Base-by-base conservation (phyloP, 1,140 invertebrate species). In the Drosophila melanica region DNA sequence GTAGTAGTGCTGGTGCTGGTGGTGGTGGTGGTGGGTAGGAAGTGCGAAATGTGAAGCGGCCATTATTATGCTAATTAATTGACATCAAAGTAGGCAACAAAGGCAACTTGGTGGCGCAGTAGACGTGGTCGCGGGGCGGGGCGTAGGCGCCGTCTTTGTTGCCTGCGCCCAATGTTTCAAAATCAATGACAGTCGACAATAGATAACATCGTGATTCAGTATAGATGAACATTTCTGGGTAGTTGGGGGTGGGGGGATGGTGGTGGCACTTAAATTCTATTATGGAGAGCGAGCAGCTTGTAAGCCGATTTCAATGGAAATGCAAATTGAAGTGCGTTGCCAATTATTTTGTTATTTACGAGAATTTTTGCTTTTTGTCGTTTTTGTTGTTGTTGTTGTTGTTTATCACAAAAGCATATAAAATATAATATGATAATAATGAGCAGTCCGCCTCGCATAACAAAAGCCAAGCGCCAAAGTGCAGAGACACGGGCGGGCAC, bases 21-120 rank as follows among this genome's bases (percentile, higher is more conserved):
- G n/a, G n/a, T n/a, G n/a, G n/a, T n/a, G n/a, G n/a, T 20, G 50
- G 16, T 30, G 14, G 7, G 48, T 59, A 51, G 48, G 30, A 47
- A 82, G 76, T 77, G 73, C 67, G 82, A 76, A 86, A 86, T 87
- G 75, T 78, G 84, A 89, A 89, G 76, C 82, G 82, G 59, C 76
- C 76, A 89, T 87, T 87, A 87, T 87, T 87, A 87, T 87, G 82
- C 82, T 87, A 84, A 87, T 87, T 87, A 87, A 87, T 87, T 87
- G 79, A 87, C 84, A 87, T 87, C 84, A 74, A 87, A 86, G 54
- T 7, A 60, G 37, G 45, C 48, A 27, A 35, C 23, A 66, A 35
- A 33, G 44, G 54, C 33, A 67, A 45, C 33, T 9, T 0, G 27
- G 27, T 0, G 27, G 23, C 23, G 23, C 23, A 45, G 60, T 37